Base-by-base conservation (phyloP, 2,113 vertebrate genomes). In the Ancistrus triradiatus region DNA sequence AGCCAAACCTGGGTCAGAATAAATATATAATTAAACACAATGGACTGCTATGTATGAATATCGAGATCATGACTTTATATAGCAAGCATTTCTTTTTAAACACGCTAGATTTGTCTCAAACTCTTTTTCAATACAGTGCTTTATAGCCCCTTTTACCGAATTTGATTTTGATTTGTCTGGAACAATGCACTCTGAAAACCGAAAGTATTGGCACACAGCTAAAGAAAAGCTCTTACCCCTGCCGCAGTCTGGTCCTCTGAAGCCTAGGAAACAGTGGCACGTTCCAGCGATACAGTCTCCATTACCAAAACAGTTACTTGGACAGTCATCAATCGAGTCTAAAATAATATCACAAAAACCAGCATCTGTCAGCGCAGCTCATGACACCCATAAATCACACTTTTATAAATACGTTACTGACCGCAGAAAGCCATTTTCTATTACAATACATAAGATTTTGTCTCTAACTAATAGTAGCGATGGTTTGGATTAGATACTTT, bases 241-340 rank as follows among this genome's bases (percentile, higher is more conserved):
- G 64, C 94, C 91, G 18, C 96, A 99, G 81, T 98, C 95, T 0
- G 93, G 92, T 43, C 96, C 96, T 79, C 94, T 88, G 76, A 95
- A 99, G 33, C 96, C 96, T 38, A 95, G 84, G 74, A 99, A 99
- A 83, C 96, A 98, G 83, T 88, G 94, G 77, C 96, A 98, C 31
- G 88, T 94, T 74, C 96, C 96, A 4, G 92, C 87, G 44, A 97
- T 78, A 6, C 96, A 99, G 83, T 99, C 96, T 0, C 96, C 96
- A 0, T 99, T 99, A 56, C 95, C 95, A 1, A 93, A 97, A 84
- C 96, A 99, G 81, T 97, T 98, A 81, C 94, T 98, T 78, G 96
- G 96, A 74, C 95, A 99, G 81, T 96, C 93, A 44, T 99, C 95
- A 79, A 95, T 88, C 0, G 95, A 95, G 72, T 98, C 96, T 99